Base-by-base conservation (phyloP, 2,888 invertebrate species). In the Meteorus cinctellus region DNA sequence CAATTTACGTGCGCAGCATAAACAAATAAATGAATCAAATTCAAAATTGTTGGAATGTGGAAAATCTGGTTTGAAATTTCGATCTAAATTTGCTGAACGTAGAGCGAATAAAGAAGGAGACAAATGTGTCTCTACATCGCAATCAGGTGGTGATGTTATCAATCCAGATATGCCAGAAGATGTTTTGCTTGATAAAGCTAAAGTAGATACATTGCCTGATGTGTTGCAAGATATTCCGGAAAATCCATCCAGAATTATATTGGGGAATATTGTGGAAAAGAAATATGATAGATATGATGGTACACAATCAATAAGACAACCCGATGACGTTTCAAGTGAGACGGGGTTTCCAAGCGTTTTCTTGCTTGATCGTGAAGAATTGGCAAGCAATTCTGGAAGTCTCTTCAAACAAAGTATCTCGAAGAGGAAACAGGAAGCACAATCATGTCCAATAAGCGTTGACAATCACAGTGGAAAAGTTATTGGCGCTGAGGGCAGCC, bases 261-360 rank as follows among this genome's bases (percentile, higher is more conserved):
- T 90, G 6, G 88, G 89, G 24, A 87, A 89, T 72, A 87, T 90
- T 45, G 74, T 87, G 19, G 90, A 90, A 79, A 84, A 82, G 65
- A 86, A 83, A 72, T 80, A 82, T 41, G 67, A 84, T 66, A n/a
- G 41, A 4, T 12, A 73, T 51, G 31, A 73, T 51, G 31, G 19
- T 24, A 10, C 60, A 79, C 1, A 78, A 78, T 59, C 63, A 75
- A 5, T 70, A 71, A 60, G 65, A 80, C 10, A 45, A 73, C n/a
- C 10, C 78, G 19, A 24, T 4, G 8, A 41, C 0, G 12, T 66
- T 4, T 59, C 65, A 0, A 71, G 75, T 12, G 74, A 51, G 41
- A 79, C 75, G 48, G 89, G 89, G 12, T 90, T 90, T 73, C 90
- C 90, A 24, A 55, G 83, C 78, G 86, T 85, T 63, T 89, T 89